Evolutionary conservation across 1,140 invertebrate species (phyloP), one percentile per base, ranked within the genome.

Genomic region (Cydia amplana): DNA sequence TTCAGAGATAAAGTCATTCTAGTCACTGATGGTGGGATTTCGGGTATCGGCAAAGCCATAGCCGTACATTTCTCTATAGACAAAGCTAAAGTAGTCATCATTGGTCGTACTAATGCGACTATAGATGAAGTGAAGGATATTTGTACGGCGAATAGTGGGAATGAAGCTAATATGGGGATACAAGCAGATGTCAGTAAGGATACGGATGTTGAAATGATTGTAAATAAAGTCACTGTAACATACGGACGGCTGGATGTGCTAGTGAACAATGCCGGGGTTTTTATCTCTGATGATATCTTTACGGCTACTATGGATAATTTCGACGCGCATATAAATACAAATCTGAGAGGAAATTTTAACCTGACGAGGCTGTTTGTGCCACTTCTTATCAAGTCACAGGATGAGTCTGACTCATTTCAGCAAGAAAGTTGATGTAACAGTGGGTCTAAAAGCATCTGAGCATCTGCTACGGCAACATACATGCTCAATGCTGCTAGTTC

Each of bases 181-280:
- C 28, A 49, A 46, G 95, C 93, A 2, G 95, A 96, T 78, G 74
- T 96, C 7, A 94, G 93, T 0, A 93, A 94, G 73, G 95, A 95
- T 84, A 83, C 83, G 23, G 95, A 95, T 80, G 91, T 92, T 2
- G 85, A 94, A 80, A 93, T 87, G n/a, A 92, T 95, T 72, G 77
- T 95, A 0, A 85, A 95, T 4, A 85, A 86, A 2, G 94, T 94
- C 0, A 85, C 85, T 93, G 93, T 9, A 92, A 20, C 18, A 6
- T 55, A 10, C n/a, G 74, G 64, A n/a, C 25, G 91, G 81, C 79
- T 95, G 23, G 94, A 95, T 86, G 88, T 95, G 70, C 82, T 95
- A 16, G 90, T 96, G 6, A 97, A 96, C 82, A 95, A 95, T 93
- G 96, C 96, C 74, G 96, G 96, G 14, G 94, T 95, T 77, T 79